Percentiles rank a stretch among this genome's conserved stretches.
Conservation (phyloP, 35 echinoderm and acorn worm species). For the Chiridota heheva region DNA sequence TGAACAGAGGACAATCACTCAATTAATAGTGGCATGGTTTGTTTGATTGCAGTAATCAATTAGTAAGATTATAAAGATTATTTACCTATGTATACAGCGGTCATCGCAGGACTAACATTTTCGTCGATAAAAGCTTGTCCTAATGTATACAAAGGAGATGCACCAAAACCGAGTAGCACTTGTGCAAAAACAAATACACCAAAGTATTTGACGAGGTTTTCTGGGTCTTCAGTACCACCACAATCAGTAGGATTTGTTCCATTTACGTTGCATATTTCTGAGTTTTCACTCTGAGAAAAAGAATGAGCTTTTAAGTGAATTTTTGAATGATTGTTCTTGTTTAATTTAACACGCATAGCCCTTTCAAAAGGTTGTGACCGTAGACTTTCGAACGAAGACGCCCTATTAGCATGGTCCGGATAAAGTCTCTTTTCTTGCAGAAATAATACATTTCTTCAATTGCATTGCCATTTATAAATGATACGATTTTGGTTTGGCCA, state of each 20-base stretch:
- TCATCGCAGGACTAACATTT: slow-evolving; percentile 43
- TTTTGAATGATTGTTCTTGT: too few relatives aligned
- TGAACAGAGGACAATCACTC: too few relatives aligned
- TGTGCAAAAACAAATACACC: slow-evolving; percentile 59
- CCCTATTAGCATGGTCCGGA: too few relatives aligned
- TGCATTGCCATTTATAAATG: too few relatives aligned
- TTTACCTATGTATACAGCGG: slow-evolving; percentile 47
- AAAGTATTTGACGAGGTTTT: slow-evolving; percentile 43
- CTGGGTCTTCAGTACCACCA: background rate
- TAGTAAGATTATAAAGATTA: background rate
- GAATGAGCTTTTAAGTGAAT: too few relatives aligned
- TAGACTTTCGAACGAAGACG: too few relatives aligned
- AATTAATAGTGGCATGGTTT: background rate
- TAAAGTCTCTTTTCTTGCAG: too few relatives aligned
- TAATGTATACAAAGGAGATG: slow-evolving; percentile 58
- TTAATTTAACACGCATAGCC: too few relatives aligned
- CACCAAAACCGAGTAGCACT: slow-evolving; percentile 51
- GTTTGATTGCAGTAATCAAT: background rate
- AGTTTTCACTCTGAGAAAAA: background rate
- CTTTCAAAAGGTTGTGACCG: too few relatives aligned
- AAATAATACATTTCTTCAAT: too few relatives aligned
- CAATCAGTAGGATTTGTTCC: background rate
- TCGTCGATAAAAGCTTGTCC: slow-evolving; percentile 62
- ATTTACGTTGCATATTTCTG: slow-evolving; percentile 11
- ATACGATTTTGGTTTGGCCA: too few relatives aligned